Base-by-base conservation (phyloP, 2,888 invertebrate genomes). In the Heliconius charithonia region DNA sequence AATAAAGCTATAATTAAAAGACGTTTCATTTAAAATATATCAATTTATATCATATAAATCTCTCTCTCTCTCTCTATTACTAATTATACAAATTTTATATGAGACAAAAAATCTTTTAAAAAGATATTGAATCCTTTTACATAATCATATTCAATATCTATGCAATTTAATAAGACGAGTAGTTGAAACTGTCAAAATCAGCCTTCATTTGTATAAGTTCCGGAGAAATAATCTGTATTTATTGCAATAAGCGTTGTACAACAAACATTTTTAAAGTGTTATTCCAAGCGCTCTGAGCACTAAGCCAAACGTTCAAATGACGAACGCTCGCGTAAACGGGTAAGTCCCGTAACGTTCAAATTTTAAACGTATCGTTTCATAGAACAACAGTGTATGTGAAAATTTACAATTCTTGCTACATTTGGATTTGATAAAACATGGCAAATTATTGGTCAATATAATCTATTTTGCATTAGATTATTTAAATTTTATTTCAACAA, bases 141-240 rank as follows among this genome's bases (percentile, higher is more conserved):
- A 69, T 41, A 69, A 69, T n/a, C 67, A 41, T n/a, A 3, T 16
- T 69, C 3, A 41, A 69, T 16, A 69, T 25, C 25, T 41, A 41
- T n/a, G 41, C 67, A 69, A 69, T 41, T n/a, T 25, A 25, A 41
- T 25, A 32, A 56, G 51, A 32, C 27, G 12, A 22, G 22, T n/a
- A 29, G 22, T 19, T 22, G 29, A 29, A 27, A 72, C 3, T 59
- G 56, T 71, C 7, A 16, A 25, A 41, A 72, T 72, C 72, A 72
- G 56, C 56, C 72, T 72, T 72, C 16, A 4, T 59, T 72, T 59
- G 56, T 32, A n/a, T 72, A 29, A 13, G 3, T 72, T 56, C 56
- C 25, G 25, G 72, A 32, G 56, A 72, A 59, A n/a, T 59, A 71
- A 56, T 51, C 51, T 71, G 19, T 51, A 71, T 56, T 32, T 56